Conservation (phyloP, 2,888 invertebrate genomes). For the Maniola hyperantus region DNA sequence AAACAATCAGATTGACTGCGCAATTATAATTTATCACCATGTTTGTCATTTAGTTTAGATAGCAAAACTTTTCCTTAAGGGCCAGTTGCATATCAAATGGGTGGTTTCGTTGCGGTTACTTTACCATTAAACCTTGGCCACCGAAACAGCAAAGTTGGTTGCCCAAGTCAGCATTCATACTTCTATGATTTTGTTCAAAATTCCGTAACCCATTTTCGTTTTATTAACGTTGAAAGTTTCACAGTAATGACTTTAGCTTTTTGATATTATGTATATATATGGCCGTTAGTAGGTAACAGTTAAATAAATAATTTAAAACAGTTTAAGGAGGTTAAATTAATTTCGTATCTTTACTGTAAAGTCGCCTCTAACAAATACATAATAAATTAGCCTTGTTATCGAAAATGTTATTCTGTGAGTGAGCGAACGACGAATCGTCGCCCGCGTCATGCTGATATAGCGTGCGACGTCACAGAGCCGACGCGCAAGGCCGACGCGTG, state of each 20-base stretch:
- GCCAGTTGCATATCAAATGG: neutral
- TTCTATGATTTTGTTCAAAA: too few relatives aligned
- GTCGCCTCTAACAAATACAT: constrained; percentile 26
- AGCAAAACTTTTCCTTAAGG: constrained; percentile 9
- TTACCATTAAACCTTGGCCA: too few relatives aligned
- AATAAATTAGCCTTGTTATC: constrained; percentile 28
- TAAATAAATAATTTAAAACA: constrained; percentile 1
- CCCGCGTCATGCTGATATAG: constrained; percentile 62
- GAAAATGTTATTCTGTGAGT: constrained; percentile 33
- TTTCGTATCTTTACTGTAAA: constrained; percentile 4
- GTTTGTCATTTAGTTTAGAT: constrained; percentile 18
- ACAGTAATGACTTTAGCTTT: too few relatives aligned
- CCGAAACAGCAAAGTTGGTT: too few relatives aligned
- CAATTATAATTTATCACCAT: constrained; percentile 22
- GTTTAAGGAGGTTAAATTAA: constrained; percentile 12
- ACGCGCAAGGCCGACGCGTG: constrained; percentile 54
- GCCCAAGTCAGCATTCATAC: too few relatives aligned
- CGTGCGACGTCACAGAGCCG: constrained; percentile 68
- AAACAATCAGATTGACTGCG: constrained; percentile 17
- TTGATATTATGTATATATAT: too few relatives aligned
- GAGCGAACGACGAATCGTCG: constrained; percentile 38
- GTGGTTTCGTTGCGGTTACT: too few relatives aligned
- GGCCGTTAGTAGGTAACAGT: too few relatives aligned
- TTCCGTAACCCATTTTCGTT: too few relatives aligned
- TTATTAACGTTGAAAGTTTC: too few relatives aligned